Evolutionary conservation across 2,113 vertebrate species (phyloP).

Genomic region (Alligator mississippiensis): DNA sequence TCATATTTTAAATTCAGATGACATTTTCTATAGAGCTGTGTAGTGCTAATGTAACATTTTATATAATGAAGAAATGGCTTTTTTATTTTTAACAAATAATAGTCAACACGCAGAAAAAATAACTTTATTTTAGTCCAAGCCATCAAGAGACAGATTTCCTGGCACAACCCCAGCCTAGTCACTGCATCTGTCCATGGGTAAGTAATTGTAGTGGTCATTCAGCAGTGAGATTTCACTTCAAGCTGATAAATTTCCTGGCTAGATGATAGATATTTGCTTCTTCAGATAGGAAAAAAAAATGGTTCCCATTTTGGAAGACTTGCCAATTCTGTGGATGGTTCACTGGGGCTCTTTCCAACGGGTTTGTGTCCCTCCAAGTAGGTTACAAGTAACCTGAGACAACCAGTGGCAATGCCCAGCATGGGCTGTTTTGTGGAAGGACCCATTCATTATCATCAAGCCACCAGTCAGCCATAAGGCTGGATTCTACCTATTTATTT

Average conservation of each 20-base stretch:
- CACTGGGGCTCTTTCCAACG: slow-evolving; percentile 30
- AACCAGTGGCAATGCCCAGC: not conserved
- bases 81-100: no score
- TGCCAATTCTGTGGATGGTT: not conserved
- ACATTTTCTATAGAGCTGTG: no score
- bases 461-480: not conserved
- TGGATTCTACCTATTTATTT: slow-evolving; percentile 32
- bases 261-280: not conserved
- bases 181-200: not conserved
- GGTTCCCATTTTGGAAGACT: not conserved
- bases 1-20: no score
- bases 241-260: not conserved
- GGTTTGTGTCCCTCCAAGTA: not conserved
- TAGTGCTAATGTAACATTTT: no score
- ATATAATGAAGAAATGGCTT: no score
- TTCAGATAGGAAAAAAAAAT: not conserved
- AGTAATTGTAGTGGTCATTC: not conserved
- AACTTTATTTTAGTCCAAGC: no score
- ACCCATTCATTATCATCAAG: slow-evolving; percentile 30
- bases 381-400: not conserved
- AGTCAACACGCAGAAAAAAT: no score
- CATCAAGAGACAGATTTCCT: not conserved
- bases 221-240: not conserved
- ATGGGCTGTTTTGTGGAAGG: slow-evolving; percentile 29
- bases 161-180: not conserved